Evolutionary conservation across 2,113 vertebrate species (phyloP), one percentile per base, ranked within the genome.

Genomic region (Maccullochella peelii): DNA sequence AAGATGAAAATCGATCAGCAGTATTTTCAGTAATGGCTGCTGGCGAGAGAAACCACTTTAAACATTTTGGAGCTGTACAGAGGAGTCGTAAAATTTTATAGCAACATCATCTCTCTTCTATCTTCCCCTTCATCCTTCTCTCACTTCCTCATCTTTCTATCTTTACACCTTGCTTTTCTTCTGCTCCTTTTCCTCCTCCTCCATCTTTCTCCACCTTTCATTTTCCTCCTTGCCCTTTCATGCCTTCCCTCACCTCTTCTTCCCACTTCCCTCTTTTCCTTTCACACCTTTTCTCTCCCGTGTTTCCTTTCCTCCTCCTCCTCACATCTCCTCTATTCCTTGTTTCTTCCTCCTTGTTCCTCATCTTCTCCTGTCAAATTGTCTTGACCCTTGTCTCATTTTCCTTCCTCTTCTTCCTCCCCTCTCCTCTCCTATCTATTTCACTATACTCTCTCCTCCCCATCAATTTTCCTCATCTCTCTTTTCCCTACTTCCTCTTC

Each of bases 1-100:
- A 76, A 15, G 6, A 77, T 65, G 15, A 77, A 9, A 77, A 61
- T 77, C 25, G 47, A 81, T 73, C 68, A n/a, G 72, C 12, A 1
- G 11, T 47, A 73, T 77, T 61, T 61, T 73, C 55, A 61, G 38
- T 77, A 59, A 72, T 73, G 67, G 61, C 73, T 54, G 33, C 61
- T 86, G 84, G 79, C 84, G 49, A 4, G 44, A 63, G 47, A 50
- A 63, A n/a, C 12, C 47, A 16, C 5, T 38, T 49, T 16, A 44
- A 80, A 74, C 57, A 57, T 49, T 66, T 72, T 38, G 42, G 73
- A 62, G 73, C 42, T 11, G 15, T 18, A 16, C 23, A 20, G 23
- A 7, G 20, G 2, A 57, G 36, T 49, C 16, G 5, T 74, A 61
- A 75, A 42, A 38, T 18, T 58, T 77, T 66, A 66, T 5, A 40